Evolutionary conservation across 2,113 vertebrate genomes (phyloP).

Genomic region (Pyxicephalus adspersus): DNA sequence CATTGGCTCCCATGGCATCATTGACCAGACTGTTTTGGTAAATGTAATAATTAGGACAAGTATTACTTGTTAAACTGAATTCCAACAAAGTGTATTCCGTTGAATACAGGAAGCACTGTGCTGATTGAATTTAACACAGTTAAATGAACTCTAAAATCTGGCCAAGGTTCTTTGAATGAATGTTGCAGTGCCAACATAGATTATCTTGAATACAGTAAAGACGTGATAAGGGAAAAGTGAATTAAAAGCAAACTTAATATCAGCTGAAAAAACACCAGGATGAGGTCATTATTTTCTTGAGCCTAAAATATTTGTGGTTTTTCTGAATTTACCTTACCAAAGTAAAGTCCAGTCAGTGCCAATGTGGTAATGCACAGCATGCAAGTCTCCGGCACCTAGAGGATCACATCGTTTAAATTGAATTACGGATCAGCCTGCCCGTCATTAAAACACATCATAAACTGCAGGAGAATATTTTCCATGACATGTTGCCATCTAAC

Average conservation of each 20-base stretch:
- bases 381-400: slow-evolving; percentile 23
- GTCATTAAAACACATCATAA: background rate
- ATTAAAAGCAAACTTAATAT: slow-evolving; percentile 59
- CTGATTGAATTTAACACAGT: too few relatives aligned
- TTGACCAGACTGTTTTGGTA: too few relatives aligned
- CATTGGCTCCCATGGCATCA: too few relatives aligned
- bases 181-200: slow-evolving; percentile 76
- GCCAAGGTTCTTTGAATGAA: slow-evolving; percentile 68
- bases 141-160: slow-evolving; percentile 56
- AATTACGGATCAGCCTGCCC: slow-evolving; percentile 26
- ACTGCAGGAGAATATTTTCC: slow-evolving; percentile 31
- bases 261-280: slow-evolving; percentile 61
- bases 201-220: slow-evolving; percentile 69
- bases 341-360: slow-evolving; percentile 18
- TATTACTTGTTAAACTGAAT: too few relatives aligned
- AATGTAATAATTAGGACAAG: too few relatives aligned
- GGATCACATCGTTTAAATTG: slow-evolving; percentile 34
- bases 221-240: slow-evolving; percentile 62
- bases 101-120: too few relatives aligned
- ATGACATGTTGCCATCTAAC: slow-evolving; percentile 1
- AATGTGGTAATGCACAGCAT: slow-evolving; percentile 29
- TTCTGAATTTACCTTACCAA: slow-evolving; percentile 28
- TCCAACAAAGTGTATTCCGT: too few relatives aligned
- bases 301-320: slow-evolving; percentile 38
- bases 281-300: slow-evolving; percentile 47